Conservation (phyloP, 2,888 invertebrate genomes). For the Synergus itoensis region DNA sequence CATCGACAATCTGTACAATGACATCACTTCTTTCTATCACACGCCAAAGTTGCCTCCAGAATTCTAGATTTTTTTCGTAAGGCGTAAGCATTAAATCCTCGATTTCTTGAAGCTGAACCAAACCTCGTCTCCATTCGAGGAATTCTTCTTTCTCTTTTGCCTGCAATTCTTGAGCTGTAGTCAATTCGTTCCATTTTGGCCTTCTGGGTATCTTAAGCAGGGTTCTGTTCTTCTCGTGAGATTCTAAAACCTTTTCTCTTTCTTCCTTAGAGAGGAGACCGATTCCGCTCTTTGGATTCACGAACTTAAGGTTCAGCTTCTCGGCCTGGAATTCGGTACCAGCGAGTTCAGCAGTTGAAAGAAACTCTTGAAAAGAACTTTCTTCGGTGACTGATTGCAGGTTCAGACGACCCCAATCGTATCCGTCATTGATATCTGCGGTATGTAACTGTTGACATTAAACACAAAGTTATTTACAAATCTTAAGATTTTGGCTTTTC, state of each 20-base stretch:
- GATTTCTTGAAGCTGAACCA: conserved; percentile 88
- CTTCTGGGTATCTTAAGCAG: conserved; percentile 90
- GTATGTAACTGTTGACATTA: conserved; percentile 85
- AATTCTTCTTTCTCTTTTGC: conserved; percentile 90
- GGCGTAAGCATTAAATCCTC: conserved; percentile 94
- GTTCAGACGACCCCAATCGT: conserved; percentile 94
- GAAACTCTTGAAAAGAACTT: conserved; percentile 96
- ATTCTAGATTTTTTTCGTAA: conserved; percentile 97
- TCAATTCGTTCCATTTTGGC: conserved; percentile 89
- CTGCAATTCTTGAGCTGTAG: conserved; percentile 89
- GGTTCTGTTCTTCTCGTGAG: conserved; percentile 82
- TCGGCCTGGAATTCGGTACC: conserved; percentile 96
- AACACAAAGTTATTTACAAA: conserved; percentile 38
- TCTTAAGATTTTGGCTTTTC: conserved; percentile 40
- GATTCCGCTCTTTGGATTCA: conserved; percentile 82
- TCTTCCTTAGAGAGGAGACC: conserved; percentile 83
- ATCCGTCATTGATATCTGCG: conserved; percentile 93
- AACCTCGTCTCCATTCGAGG: conserved; percentile 92
- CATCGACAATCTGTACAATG: conserved; percentile 96
- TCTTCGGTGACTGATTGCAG: conserved; percentile 96
- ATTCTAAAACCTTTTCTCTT: conserved; percentile 78
- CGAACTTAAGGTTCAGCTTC: conserved; percentile 90
- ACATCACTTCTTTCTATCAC: conserved; percentile 98
- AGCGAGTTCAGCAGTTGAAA: conserved; percentile 96
- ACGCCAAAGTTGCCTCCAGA: conserved; percentile 99